Evolutionary conservation across 2,113 vertebrate genomes (phyloP), one percentile per base, ranked within the genome.

Genomic region (Tachycineta bicolor): DNA sequence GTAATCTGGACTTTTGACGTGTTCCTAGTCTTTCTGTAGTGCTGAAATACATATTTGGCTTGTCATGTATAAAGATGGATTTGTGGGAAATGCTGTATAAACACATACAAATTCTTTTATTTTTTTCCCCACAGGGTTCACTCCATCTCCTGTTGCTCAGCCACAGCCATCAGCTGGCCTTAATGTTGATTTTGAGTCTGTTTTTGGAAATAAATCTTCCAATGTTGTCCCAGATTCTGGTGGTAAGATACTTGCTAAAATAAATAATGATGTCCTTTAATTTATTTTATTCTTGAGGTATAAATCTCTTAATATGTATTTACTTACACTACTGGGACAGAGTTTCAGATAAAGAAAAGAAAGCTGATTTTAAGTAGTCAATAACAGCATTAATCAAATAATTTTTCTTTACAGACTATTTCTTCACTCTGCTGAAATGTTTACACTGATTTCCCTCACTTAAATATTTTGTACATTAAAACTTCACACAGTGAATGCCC

Each of bases 111-210:
- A 5, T 93, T 84, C 62, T 91, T 46, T 44, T 10, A 71, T 87
- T 91, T 84, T 84, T 87, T 84, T 59, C 71, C 85, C 59, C 70
- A 52, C 95, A 99, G 99, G 98, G 92, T 99, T 99, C 93, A 97
- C 98, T 47, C 97, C 98, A 64, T 98, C 99, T 95, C 98, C 98
- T 68, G 98, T 98, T 91, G 97, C 98, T 94, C 99, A 98, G 56
- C 96, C 98, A 73, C 98, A 98, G 94, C 98, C 98, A 87, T 98
- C 98, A 85, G 87, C 97, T 96, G 98, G 99, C 98, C 99, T 99
- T 98, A 99, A 99, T 83, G 99, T 99, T 73, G 98, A 99, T 98
- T 99, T 99, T 97, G 99, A 99, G 94, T 99, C 99, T 10, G 99
- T 99, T 75, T 99, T 99, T 97, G 99, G 99, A 97, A 99, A 99